Conservation (phyloP, 2,113 vertebrate species). For the Uria lomvia region DNA sequence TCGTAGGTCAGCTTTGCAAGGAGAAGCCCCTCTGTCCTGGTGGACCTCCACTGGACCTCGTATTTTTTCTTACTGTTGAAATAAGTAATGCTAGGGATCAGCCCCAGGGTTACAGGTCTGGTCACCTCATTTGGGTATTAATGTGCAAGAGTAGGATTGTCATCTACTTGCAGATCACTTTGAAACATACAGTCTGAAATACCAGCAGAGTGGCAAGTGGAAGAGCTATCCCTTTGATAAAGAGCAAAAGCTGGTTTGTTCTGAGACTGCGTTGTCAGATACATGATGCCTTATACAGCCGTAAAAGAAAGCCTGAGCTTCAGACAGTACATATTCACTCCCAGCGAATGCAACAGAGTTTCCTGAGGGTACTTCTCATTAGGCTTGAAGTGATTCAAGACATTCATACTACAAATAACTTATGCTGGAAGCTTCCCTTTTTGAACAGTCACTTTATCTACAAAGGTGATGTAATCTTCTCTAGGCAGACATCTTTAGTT, state of each 20-base stretch:
- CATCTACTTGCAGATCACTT: neutral
- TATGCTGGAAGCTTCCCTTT: slow-evolving; percentile 4
- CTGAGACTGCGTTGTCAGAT: neutral
- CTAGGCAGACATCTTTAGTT: neutral
- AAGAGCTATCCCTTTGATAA: neutral
- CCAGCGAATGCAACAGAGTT: neutral
- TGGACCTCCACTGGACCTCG: neutral
- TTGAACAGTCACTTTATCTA: neutral
- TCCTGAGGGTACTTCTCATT: neutral
- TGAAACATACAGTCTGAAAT: neutral
- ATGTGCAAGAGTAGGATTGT: neutral
- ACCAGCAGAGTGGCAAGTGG: neutral
- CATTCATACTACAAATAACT: neutral
- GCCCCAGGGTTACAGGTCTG: neutral
- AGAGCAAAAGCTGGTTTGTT: neutral
- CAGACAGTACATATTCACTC: neutral
- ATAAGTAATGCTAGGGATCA: neutral
- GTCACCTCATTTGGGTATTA: neutral
- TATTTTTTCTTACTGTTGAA: neutral
- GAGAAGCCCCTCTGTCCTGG: neutral
- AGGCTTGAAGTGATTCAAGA: slow-evolving; percentile 15
- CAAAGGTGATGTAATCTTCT: neutral
- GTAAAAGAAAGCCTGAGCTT: neutral
- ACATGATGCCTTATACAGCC: neutral
- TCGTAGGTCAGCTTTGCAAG: neutral